Base-by-base conservation (phyloP, 2,888 invertebrate genomes). In the Drosophila nr. perissopoda region DNA sequence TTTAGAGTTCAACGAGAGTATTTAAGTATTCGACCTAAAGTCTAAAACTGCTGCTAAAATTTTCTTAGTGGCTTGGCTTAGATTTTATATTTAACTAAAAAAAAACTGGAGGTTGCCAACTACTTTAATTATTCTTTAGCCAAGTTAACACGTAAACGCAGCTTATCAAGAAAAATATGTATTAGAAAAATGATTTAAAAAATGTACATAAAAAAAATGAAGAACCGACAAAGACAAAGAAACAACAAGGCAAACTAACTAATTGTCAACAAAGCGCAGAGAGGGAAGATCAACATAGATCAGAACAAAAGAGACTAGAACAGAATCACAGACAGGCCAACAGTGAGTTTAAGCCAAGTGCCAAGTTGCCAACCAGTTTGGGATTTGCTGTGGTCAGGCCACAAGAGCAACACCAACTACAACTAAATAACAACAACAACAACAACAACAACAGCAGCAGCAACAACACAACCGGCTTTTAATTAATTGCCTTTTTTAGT, bases 401-500 rank as follows among this genome's bases (percentile, higher is more conserved):
- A n/a, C 59, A 66, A 33, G 33, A 49, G 42, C 64, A 60, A 60
- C 63, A 62, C 42, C 56, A 36, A 29, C 67, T 27, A 29, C n/a
- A 42, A 42, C 5, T 25, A n/a, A 33, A 33, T 33, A 33, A 10
- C 33, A 27, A n/a, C 57, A 67, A 48, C 59, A 27, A n/a, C 57
- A 67, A 48, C 59, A 51, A 54, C 60, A 69, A 56, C 52, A 64
- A 70, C 67, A 75, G 64, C 70, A 63, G 40, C 68, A 64, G 66
- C 68, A 60, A 70, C 81, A 78, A 40, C 51, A 51, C 77, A 81
- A 85, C 90, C 81, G 82, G 88, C 87, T 88, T 90, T 85, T 88
- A 91, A 91, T 90, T 91, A 91, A 91, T 90, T 90, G 83, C 91
- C 91, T 91, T 91, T 90, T 91, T 90, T 81, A 88, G 91, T 83